phyloP scores from a whole-genome alignment of 2,797 vertebrate species.

The Macropodus opercularis region DNA sequence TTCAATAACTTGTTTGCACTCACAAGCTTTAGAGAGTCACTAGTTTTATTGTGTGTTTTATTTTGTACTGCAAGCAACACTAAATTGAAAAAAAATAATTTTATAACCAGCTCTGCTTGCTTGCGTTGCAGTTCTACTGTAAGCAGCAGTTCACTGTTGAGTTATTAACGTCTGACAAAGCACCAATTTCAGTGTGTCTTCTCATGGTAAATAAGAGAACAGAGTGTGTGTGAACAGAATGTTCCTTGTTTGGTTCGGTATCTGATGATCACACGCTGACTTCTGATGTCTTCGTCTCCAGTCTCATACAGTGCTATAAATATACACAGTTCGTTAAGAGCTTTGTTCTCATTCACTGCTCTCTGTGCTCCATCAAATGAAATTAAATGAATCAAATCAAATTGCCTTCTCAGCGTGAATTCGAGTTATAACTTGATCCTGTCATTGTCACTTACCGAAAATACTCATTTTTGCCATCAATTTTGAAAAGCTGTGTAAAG shows the following conservation, averaged over 20 bases:
- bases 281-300: neutral
- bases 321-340: neutral
- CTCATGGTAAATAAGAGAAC: neutral
- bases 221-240: neutral
- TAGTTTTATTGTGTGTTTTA: too few relatives aligned
- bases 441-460: too few relatives aligned
- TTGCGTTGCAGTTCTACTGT: too few relatives aligned
- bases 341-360: neutral
- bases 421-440: too few relatives aligned
- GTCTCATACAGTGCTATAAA: neutral
- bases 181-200: neutral
- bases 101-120: too few relatives aligned
- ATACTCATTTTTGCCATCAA: too few relatives aligned
- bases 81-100: neutral
- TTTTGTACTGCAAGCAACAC: too few relatives aligned
- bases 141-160: neutral
- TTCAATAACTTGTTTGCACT: too few relatives aligned
- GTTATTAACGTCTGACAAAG: neutral
- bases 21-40: too few relatives aligned
- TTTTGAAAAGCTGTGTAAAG: too few relatives aligned
- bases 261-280: neutral
- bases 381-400: constrained; percentile 1
- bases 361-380: neutral
- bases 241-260: constrained; percentile 1
- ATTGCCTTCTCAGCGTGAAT: neutral